Base-by-base conservation (phyloP, 2,888 invertebrate genomes). In the Maniola hyperantus region DNA sequence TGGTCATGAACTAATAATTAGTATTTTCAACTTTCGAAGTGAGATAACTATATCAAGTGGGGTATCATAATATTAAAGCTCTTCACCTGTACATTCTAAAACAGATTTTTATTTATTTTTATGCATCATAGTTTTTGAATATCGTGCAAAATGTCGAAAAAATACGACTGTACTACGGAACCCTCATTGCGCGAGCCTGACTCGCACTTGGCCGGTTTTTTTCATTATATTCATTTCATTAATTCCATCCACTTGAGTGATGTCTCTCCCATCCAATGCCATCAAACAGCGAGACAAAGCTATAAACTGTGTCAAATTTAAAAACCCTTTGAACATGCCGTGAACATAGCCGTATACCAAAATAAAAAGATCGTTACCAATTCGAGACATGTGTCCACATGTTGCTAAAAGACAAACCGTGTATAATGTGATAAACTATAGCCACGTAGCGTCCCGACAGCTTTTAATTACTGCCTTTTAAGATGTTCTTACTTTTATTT, bases 281-380 rank as follows among this genome's bases (percentile, higher is more conserved):
- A 81, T 87, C 86, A 84, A 84, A 83, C 76, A 74, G 74, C 73
- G 76, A 79, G 78, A 83, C 83, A 82, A 79, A 81, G 79, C 83
- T 79, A 86, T 89, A 89, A 89, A 90, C 79, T 89, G 88, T 88
- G 88, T 88, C 89, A 87, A 88, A 90, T 89, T 89, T 86, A 86
- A 85, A 88, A 88, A 81, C 83, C 83, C 85, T 90, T 91, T 89
- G 89, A 90, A 84, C 83, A 80, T 70, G 80, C 89, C 89, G 89
- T 83, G 79, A 82, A 85, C 83, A 83, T 85, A 83, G 85, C 85
- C 84, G 80, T 83, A 83, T 82, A 83, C 81, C 76, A 83, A 84
- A 87, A 89, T 87, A 90, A 88, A 87, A 87, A 82, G 79, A 80
- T 76, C 77, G 81, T 84, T 83, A 77, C 75, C 79, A 85, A 86